Evolutionary conservation across 23 tunicate species (phyloP), one percentile per base, ranked within the genome.

Genomic region (Phallusia fumigata): DNA sequence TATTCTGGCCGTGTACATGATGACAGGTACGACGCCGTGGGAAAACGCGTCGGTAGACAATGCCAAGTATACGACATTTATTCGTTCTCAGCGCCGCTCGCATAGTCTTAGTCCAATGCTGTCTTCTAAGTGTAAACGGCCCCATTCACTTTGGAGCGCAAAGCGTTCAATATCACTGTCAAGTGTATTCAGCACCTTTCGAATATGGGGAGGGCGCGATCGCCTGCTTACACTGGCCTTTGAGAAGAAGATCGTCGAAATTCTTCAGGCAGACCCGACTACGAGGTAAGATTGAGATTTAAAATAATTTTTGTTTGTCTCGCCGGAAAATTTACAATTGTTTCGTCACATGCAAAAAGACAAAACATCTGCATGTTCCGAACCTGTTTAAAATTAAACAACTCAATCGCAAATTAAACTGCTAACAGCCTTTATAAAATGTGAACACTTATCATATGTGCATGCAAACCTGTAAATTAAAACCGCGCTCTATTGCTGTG

Each of bases 21-120:
- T 87, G 52, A 87, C 82, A 5, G 91, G 91, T 3, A 35, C 72
- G 45, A 87, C 91, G 16, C 91, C 91, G 78, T 87, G 91, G 91
- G 86, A 87, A 64, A 77, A n/a, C 0, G 91, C 91, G 44, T 58
- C 91, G 26, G 86, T 81, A 35, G 82, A 87, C 45, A 81, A 87
- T 52, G 33, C 52, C 73, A 87, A 81, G 49, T 87, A 87, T 64
- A 87, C 91, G 12, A 76, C 75, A 40, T 87, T 87, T 45, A 78
- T 86, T 26, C 90, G 80, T 50, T 80, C 84, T 2, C 0, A 75
- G 30, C 80, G 74, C 21, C 73, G 84, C 52, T 73, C 90, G 40
- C 82, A 86, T 40, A 86, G 84, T 33, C 73, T 86, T 26, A 86
- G 84, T 47, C 90, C 90, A 0, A 73, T 53, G 35, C 35, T 80